phyloP scores from a whole-genome alignment of 2,797 vertebrate genomes.

The Etheostoma perlongum region DNA sequence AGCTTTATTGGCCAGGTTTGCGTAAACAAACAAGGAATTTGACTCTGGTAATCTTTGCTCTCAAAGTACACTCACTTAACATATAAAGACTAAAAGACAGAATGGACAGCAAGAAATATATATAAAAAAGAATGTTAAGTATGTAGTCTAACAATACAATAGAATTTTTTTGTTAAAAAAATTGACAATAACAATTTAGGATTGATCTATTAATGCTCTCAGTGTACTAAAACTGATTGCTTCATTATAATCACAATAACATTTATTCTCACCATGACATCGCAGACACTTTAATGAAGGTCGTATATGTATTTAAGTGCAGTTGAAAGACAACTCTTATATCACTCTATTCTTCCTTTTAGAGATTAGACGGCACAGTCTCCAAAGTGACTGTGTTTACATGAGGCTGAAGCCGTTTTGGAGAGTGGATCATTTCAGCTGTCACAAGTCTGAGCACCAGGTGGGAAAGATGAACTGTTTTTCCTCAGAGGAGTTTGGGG shows the following conservation, averaged over 20 bases:
- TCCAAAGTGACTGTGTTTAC: slow-evolving; percentile 50
- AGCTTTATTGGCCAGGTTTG: no score
- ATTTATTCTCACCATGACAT: not conserved
- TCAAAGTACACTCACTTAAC: no score
- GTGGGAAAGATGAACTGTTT: slow-evolving; percentile 41
- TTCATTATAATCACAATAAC: slow-evolving; percentile 19
- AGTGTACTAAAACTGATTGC: slow-evolving; percentile 2
- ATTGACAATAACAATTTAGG: no score
- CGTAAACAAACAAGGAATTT: no score
- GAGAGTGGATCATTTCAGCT: slow-evolving; percentile 67
- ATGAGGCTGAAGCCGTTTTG: slow-evolving; percentile 47
- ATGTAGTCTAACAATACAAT: no score
- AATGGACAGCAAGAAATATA: no score
- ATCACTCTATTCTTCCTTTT: slow-evolving; percentile 27
- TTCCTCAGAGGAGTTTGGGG: slow-evolving; percentile 23
- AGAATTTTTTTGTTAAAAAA: no score
- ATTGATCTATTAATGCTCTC: not conserved
- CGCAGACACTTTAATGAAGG: slow-evolving; percentile 8
- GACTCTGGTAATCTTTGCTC: no score
- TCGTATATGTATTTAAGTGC: slow-evolving; percentile 11
- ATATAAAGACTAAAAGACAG: no score
- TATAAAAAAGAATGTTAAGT: no score
- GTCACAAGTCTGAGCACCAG: slow-evolving; percentile 56
- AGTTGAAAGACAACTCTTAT: slow-evolving; percentile 36
- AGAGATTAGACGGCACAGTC: slow-evolving; percentile 47